A percentile compares a stretch with the other conserved stretches of the same genome.
phyloP scores from a whole-genome alignment of 2,888 invertebrate species.

The Drosophila kambysellisi region DNA sequence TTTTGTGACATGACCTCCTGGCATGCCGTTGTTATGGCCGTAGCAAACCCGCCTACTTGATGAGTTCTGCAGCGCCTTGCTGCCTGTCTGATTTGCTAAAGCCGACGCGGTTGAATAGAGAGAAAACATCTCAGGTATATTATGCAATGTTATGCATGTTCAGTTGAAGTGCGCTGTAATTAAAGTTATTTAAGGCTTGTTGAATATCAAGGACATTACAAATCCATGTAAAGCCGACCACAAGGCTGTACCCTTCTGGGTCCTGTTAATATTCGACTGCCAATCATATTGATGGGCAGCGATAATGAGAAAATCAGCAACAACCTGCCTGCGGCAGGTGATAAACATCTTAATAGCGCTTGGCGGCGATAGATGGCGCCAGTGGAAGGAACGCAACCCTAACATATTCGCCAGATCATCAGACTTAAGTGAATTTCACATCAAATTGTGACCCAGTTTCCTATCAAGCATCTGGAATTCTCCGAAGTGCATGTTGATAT shows the following conservation, averaged over 20 bases:
- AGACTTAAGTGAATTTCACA: conserved; percentile 65
- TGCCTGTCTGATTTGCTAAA: conserved; percentile 32
- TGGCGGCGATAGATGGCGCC: conserved; percentile 62
- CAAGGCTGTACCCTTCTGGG: conserved; percentile 43
- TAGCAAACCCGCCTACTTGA: conserved; percentile 56
- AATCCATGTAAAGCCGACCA: conserved; percentile 14
- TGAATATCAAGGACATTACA: conserved; percentile 67
- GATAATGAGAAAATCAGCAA: conserved; percentile 21
- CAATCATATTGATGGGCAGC: conserved; percentile 43
- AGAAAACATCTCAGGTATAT: conserved; percentile 46
- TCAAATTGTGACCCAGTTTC: conserved; percentile 66
- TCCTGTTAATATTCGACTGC: conserved; percentile 34
- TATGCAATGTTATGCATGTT: conserved; percentile 63
- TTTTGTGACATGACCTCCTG: conserved; percentile 80
- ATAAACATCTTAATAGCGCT: conserved; percentile 37
- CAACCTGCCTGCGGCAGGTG: background rate
- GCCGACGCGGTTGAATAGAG: conserved; percentile 31
- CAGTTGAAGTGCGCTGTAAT: conserved; percentile 52
- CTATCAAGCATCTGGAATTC: conserved; percentile 49
- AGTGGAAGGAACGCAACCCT: conserved; percentile 17
- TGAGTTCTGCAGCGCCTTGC: conserved; percentile 47
- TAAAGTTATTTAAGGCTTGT: conserved; percentile 73
- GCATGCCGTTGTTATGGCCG: conserved; percentile 63
- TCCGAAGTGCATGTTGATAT: conserved; percentile 21
- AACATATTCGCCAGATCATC: conserved; percentile 62